Percentiles rank a stretch among this genome's conserved stretches.
These are phyloP conservation scores for Sclerodermus sp. DNA, from an alignment of 2,888 invertebrate species.

Conservation along the genomic window DNA sequence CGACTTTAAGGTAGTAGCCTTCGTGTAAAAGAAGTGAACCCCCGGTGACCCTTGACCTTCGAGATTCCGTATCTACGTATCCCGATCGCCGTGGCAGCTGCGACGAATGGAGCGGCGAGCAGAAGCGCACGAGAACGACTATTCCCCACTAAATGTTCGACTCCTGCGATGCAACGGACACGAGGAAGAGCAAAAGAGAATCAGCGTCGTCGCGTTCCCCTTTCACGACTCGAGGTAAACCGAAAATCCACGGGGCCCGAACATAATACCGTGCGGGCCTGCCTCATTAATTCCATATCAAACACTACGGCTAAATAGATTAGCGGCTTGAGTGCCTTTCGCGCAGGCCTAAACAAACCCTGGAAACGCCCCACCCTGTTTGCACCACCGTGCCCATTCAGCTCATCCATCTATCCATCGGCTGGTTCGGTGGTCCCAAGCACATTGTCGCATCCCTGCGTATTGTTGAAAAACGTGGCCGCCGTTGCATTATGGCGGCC, in stretches of 20 bases:
- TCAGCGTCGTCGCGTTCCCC: conserved; percentile 11
- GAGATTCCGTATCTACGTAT: not conserved
- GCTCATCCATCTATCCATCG: conserved; percentile 29
- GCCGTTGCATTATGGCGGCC: conserved; percentile 32
- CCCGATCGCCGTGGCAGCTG: conserved; percentile 6
- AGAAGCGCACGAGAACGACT: too few relatives aligned
- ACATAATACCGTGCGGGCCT: conserved; percentile 39
- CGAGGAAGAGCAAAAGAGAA: conserved; percentile 11
- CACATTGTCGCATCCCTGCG: conserved; percentile 37
- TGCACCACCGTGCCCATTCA: conserved; percentile 12
- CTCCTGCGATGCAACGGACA: conserved; percentile 6
- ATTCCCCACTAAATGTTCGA: too few relatives aligned
- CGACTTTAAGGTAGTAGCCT: too few relatives aligned
- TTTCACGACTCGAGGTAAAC: conserved; percentile 23
- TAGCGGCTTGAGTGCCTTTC: conserved; percentile 55
- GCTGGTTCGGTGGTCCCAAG: conserved; percentile 32
- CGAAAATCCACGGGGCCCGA: conserved; percentile 25
- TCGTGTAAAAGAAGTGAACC: too few relatives aligned
- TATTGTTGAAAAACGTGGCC: conserved; percentile 30
- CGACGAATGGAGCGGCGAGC: too few relatives aligned
- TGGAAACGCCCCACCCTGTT: not conserved
- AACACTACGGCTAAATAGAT: conserved; percentile 57
- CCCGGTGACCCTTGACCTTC: not conserved
- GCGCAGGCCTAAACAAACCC: conserved; percentile 48
- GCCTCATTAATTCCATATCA: conserved; percentile 58